Evolutionary conservation across 2,113 vertebrate genomes (phyloP).

Genomic region (Clarias gariepinus): DNA sequence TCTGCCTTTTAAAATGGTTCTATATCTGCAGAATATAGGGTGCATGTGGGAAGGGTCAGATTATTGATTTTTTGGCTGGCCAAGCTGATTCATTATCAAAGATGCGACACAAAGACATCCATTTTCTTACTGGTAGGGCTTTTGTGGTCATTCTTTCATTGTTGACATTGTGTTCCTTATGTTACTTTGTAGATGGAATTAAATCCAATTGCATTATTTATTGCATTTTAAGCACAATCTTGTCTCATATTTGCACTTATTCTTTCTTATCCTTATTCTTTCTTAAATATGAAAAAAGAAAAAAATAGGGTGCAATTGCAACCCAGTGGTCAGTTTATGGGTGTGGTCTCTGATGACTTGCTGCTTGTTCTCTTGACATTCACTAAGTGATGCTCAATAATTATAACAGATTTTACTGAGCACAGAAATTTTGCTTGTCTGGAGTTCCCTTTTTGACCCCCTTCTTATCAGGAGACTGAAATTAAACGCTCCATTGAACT

Average conservation of each 20-base stretch:
- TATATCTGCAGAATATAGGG: constrained; percentile 25
- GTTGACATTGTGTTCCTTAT: not conserved
- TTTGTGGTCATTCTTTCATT: not conserved
- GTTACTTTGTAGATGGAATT: not conserved
- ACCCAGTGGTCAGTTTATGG: constrained; percentile 20
- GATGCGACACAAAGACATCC: constrained; percentile 52
- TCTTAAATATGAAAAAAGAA: not conserved
- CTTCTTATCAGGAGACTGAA: constrained; percentile 53
- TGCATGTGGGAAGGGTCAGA: constrained; percentile 48
- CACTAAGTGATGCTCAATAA: not conserved
- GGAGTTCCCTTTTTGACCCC: constrained; percentile 42
- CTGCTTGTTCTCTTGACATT: not conserved
- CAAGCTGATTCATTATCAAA: constrained; percentile 66
- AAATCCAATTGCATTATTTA: not conserved
- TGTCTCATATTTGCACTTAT: not conserved
- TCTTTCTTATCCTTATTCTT: not conserved
- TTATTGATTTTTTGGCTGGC: constrained; percentile 65
- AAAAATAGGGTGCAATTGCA: not conserved
- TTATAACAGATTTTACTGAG: not conserved
- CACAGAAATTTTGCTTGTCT: constrained; percentile 3
- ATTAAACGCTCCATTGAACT: constrained; percentile 63
- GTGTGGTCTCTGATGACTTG: constrained; percentile 35
- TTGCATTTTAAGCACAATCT: not conserved
- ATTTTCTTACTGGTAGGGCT: constrained; percentile 1
- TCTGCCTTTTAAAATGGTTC: constrained; percentile 13